Conservation (phyloP, 2,113 vertebrate species). For the Hystrix cristata region DNA sequence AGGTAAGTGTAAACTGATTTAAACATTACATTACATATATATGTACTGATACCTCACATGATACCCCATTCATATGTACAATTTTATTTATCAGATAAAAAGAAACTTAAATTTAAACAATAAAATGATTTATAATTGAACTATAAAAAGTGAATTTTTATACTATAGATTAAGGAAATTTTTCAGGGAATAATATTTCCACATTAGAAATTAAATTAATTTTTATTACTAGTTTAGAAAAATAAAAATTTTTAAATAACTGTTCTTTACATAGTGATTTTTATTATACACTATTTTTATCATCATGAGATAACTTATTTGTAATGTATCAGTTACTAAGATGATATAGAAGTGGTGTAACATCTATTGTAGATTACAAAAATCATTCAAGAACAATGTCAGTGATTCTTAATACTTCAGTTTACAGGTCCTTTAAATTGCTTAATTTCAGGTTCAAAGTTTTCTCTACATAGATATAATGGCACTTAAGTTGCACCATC, state of each 20-base stretch:
- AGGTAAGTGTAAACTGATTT: background rate
- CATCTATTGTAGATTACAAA: constrained; percentile 15
- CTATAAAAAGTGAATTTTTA: background rate
- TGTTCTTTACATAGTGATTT: constrained; percentile 22
- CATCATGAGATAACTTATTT: background rate
- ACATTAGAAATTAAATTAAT: background rate
- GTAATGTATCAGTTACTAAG: background rate
- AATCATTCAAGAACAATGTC: background rate
- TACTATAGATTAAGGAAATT: background rate
- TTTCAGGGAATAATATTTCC: background rate
- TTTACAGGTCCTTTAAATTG: background rate
- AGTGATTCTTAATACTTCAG: background rate
- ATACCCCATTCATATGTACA: background rate
- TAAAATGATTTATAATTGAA: background rate
- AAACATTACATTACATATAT: background rate
- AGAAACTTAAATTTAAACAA: background rate
- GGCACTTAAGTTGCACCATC: background rate
- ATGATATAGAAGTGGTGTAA: constrained; percentile 13
- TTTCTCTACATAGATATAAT: background rate
- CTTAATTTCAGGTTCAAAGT: background rate
- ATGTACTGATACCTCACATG: background rate
- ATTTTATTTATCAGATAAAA: background rate
- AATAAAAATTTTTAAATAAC: background rate
- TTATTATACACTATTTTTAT: constrained; percentile 30
- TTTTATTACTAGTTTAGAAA: background rate